Evolutionary conservation across 2,797 vertebrate genomes (phyloP), one percentile per base, ranked within the genome.

Genomic region (Pipistrellus pygmaeus): DNA sequence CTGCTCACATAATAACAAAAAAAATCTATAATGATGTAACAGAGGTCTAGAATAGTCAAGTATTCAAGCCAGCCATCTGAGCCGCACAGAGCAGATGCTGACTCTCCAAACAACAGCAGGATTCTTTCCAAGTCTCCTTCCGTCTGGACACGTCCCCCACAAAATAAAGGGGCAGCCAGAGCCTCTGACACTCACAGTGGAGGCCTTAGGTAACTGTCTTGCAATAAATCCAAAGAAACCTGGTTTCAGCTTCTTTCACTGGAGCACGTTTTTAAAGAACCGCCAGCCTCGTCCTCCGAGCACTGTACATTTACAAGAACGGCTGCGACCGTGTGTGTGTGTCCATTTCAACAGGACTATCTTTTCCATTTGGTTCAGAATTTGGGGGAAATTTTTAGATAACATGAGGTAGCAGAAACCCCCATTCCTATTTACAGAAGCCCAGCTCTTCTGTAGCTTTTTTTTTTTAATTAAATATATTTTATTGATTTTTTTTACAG

Each of bases 41-140:
- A 76, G 35, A 85, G 88, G 21, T 93, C 77, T 55, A 66, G 73
- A 86, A 60, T 53, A 71, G 60, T 91, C 71, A 75, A 48, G 77
- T n/a, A 51, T 71, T 77, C 35, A 30, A 38, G 11, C 18, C 21
- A 44, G 41, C 23, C 53, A 73, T 23, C 10, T 15, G 48, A 60
- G 27, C 27, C 69, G 66, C 48, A 85, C 9, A 87, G 0, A 95
- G 21, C 57, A 92, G 35, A 66, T 4, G 30, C 15, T 93, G 25
- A 78, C 64, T 73, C 85, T 83, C 66, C 32, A 51, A 80, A 88
- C 44, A 78, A 64, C 2, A 1, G 6, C 18, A 51, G 32, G 32
- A 82, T 41, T 71, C 9, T 44, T 90, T 25, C 57, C 35, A 85
- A 41, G 11, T 23, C 20, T 53, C 17, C 2, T 82, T 66, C 57